Evolutionary conservation across 2,888 invertebrate genomes (phyloP).

Genomic region (Phengaris arion): DNA sequence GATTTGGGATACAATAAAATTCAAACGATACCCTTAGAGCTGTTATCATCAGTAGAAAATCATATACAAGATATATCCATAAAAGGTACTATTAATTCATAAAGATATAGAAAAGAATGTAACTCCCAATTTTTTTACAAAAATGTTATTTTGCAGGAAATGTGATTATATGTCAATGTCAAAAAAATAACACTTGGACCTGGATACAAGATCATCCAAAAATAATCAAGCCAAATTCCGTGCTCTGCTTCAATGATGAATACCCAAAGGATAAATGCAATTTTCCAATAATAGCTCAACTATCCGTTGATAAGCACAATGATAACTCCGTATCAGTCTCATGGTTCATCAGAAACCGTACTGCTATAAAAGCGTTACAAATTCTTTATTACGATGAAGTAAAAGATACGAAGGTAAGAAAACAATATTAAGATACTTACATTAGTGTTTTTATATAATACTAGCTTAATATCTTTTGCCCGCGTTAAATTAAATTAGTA

Average conservation of each 20-base stretch:
- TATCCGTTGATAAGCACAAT: slow-evolving; percentile 91
- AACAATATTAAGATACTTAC: background rate
- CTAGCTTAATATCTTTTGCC: too few species aligned
- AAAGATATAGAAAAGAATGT: slow-evolving; percentile 19
- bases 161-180: slow-evolving; percentile 92
- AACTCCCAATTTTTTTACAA: background rate
- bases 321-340: slow-evolving; percentile 91
- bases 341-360: slow-evolving; percentile 93
- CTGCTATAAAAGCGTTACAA: slow-evolving; percentile 89
- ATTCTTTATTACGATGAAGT: slow-evolving; percentile 85
- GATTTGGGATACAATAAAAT: slow-evolving; percentile 91
- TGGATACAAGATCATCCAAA: slow-evolving; percentile 93
- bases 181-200: slow-evolving; percentile 94
- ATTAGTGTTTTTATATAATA: background rate
- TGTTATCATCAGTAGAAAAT: slow-evolving; percentile 89
- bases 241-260: slow-evolving; percentile 63
- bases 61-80: slow-evolving; percentile 88
- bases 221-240: slow-evolving; percentile 61
- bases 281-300: slow-evolving; percentile 88
- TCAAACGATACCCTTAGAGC: slow-evolving; percentile 87
- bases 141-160: slow-evolving; percentile 82
- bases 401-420: slow-evolving; percentile 30
- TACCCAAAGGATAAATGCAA: slow-evolving; percentile 72
- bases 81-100: slow-evolving; percentile 81
- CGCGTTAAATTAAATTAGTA: too few species aligned